These are phyloP conservation scores for Macrobrachium rosenbergii DNA, from an alignment of 1,140 invertebrate genomes.

Conservation along the genomic window DNA sequence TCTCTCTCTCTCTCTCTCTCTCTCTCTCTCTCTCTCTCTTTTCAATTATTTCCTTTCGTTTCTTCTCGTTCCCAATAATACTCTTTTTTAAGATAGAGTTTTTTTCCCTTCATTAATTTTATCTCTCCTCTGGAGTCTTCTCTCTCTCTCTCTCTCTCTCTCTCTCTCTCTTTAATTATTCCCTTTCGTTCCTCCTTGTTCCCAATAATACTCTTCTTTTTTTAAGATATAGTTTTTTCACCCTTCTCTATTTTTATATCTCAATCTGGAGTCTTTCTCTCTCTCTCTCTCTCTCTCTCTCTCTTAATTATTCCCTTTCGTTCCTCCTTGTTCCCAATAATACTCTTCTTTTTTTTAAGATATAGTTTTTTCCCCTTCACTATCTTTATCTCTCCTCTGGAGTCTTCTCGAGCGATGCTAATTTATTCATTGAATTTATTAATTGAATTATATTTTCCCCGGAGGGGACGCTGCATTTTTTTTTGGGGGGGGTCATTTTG, in stretches of 20 bases:
- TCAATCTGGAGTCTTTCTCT: too few relatives aligned
- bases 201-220: not conserved
- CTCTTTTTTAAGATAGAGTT: too few relatives aligned
- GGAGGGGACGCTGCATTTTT: too few relatives aligned
- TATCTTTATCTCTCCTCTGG: too few relatives aligned
- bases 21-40: constrained; percentile 21
- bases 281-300: too few relatives aligned
- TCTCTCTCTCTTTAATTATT: not conserved
- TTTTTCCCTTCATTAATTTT: not conserved
- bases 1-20: constrained; percentile 10
- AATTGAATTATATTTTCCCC: too few relatives aligned
- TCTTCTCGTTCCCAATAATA: too few relatives aligned
- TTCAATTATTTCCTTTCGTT: not conserved
- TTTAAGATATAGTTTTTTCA: not conserved
- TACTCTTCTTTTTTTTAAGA: not conserved
- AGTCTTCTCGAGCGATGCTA: too few relatives aligned
- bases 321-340: not conserved
- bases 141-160: constrained; percentile 21
- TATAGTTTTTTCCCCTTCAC: too few relatives aligned
- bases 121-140: not conserved
- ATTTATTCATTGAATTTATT: too few relatives aligned
- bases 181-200: not conserved
- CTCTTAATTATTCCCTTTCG: too few relatives aligned
- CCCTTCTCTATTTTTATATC: not conserved
- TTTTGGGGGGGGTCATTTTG: too few relatives aligned